Evolutionary conservation across 2,113 vertebrate species (phyloP).

Genomic region (Nerophis ophidion): DNA sequence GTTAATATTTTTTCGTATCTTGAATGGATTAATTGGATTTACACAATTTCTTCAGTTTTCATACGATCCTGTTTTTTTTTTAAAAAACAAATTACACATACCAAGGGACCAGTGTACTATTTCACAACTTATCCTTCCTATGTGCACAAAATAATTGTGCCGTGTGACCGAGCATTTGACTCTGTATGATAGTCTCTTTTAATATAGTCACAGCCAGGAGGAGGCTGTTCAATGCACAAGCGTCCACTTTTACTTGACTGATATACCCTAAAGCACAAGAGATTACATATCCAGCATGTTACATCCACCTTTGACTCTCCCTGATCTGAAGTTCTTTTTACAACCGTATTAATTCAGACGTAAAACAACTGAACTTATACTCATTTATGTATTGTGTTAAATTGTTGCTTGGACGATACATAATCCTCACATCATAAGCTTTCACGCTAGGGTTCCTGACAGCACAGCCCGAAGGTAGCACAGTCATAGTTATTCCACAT

Average conservation of each 20-base stretch:
- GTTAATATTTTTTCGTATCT: too few relatives aligned
- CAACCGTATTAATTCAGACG: not conserved
- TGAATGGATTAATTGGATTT: too few relatives aligned
- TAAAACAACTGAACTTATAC: not conserved
- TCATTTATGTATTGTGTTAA: not conserved
- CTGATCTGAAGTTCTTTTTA: slow-evolving; percentile 25
- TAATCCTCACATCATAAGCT: not conserved
- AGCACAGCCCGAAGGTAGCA: not conserved
- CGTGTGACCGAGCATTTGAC: slow-evolving; percentile 9
- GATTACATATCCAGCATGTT: slow-evolving; percentile 1
- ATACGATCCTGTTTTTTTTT: too few relatives aligned
- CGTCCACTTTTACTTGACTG: too few relatives aligned
- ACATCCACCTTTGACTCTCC: slow-evolving; percentile 16
- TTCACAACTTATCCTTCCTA: slow-evolving; percentile 15
- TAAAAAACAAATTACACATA: too few relatives aligned
- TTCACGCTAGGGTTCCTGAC: not conserved
- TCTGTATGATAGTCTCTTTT: slow-evolving; percentile 4
- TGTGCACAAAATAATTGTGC: slow-evolving; percentile 17
- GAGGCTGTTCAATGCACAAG: not conserved
- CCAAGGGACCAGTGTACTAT: too few relatives aligned
- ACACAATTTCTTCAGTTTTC: too few relatives aligned
- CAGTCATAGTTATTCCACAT: not conserved
- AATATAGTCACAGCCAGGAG: slow-evolving; percentile 3
- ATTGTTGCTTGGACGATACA: not conserved
- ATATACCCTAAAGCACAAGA: slow-evolving; percentile 12